Base-by-base conservation (phyloP, 1,140 invertebrate species). In the Oppia nitens region DNA sequence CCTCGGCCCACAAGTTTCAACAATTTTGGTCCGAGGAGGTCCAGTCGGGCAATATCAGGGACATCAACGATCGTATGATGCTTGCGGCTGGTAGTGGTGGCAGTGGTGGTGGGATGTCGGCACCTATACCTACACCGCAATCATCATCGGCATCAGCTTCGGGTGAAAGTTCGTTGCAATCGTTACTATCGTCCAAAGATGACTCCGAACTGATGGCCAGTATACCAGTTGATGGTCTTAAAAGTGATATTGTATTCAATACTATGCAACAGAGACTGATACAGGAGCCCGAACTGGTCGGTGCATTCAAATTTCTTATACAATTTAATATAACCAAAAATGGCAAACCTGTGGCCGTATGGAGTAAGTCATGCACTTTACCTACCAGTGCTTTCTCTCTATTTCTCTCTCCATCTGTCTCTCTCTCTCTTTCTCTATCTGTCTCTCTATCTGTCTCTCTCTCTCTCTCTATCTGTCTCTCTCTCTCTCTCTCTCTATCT, bases 1-100 rank as follows among this genome's bases (percentile, higher is more conserved):
- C 93, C 85, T 71, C 94, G 4, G 83, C 85, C 3, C 89, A 93
- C 72, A 94, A 94, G 73, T 72, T 96, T 40, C 83, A 83, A 60
- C 76, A 78, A 3, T 70, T 93, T 11, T 75, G 27, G 14, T 32
- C 28, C 11, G 55, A 56, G 26, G 25, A 24, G 21, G 17, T 56
- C 2, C 21, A 3, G 14, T 12, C 11, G 12, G 14, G 14, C 21
- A 56, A 6, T 20, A 9, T 12, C 12, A 56, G 17, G 9, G 29
- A 54, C 14, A 52, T 21, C 20, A 17, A n/a, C 14, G 26, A n/a
- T 21, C 12, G 9, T 12, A 26, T 11, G 9, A 21, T 12, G 20
- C 11, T 12, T 11, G 9, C 11, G 9, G 29, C 24, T 11, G 14
- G 24, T 12, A 12, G n/a, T 17, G 6, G n/a, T 6, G 24, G 24